Conservation (phyloP, 2,888 invertebrate genomes). For the Pammene fasciana region DNA sequence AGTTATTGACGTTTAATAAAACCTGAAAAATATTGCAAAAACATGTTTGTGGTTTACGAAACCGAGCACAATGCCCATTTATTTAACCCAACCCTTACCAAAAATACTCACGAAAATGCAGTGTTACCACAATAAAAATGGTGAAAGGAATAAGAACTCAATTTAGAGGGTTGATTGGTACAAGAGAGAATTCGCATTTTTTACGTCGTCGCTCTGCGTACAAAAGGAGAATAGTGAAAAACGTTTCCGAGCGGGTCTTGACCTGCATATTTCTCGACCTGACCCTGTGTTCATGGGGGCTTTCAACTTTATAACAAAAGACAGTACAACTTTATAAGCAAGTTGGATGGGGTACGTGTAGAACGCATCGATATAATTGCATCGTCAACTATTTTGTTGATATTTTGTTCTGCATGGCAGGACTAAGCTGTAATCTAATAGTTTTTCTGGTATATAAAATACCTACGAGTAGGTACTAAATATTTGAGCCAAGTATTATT, state of each 20-base stretch:
- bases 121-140: conserved; percentile 38
- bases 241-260: conserved; percentile 51
- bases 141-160: conserved; percentile 40
- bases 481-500: no score
- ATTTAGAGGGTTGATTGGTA: conserved; percentile 43
- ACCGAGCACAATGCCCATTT: conserved; percentile 25
- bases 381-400: no score
- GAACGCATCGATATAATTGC: no score
- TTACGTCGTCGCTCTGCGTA: conserved; percentile 36
- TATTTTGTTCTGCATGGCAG: no score
- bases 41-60: background rate
- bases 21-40: conserved; percentile 3
- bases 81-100: conserved; percentile 28
- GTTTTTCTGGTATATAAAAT: no score
- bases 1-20: no score
- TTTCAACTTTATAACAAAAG: conserved; percentile 10
- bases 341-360: no score
- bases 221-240: conserved; percentile 57
- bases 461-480: no score
- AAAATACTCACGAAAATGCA: conserved; percentile 23
- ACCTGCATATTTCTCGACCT: conserved; percentile 55
- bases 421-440: no score
- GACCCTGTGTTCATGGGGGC: conserved; percentile 15
- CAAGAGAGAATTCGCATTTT: conserved; percentile 40
- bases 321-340: background rate